phyloP scores from a whole-genome alignment of 2,797 vertebrate genomes.

The Morelia viridis region DNA sequence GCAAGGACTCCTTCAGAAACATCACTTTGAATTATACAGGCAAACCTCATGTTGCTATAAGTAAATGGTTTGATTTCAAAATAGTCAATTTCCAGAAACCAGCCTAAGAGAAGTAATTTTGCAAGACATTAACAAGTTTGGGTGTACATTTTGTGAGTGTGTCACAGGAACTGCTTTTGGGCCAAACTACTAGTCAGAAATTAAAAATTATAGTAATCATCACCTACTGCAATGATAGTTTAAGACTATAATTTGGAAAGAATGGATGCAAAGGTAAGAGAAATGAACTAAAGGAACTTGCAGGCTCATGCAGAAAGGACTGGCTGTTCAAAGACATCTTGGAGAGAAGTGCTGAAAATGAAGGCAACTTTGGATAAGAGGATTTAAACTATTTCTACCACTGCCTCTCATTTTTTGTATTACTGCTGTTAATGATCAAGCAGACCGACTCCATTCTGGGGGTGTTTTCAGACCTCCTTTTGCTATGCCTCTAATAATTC shows the following conservation, averaged over 20 bases:
- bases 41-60: background rate
- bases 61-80: background rate
- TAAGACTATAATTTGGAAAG: background rate
- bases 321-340: accelerated
- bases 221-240: background rate
- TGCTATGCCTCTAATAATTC: background rate
- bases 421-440: background rate
- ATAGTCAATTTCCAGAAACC: background rate
- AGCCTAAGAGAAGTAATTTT: background rate
- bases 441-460: background rate
- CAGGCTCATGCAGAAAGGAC: background rate
- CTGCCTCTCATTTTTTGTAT: background rate
- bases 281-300: background rate
- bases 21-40: background rate
- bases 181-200: background rate
- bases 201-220: background rate
- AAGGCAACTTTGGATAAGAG: background rate
- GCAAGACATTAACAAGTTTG: background rate
- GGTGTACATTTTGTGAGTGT: accelerated
- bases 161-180: background rate
- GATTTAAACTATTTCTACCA: background rate
- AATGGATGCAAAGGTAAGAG: background rate
- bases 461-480: background rate
- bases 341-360: background rate
- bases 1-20: background rate